These are phyloP conservation scores for Tenebrosternarchus preto DNA, from an alignment of 2,113 vertebrate genomes.

Conservation along the genomic window DNA sequence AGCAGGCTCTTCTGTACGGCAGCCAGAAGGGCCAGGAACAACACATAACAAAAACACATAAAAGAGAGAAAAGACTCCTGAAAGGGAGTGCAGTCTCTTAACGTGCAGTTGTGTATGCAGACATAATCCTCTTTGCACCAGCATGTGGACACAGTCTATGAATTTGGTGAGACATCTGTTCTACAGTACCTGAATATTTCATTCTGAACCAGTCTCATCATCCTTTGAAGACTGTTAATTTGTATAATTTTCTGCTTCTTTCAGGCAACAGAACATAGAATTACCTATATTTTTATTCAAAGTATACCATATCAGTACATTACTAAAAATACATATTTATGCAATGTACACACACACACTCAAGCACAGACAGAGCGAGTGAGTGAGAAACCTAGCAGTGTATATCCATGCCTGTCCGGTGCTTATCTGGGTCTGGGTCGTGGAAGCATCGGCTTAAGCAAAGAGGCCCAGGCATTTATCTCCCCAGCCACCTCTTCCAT, in stretches of 20 bases:
- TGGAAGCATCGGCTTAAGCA: too few species aligned
- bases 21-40: neutral
- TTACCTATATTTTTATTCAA: too few species aligned
- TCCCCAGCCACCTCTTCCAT: too few species aligned
- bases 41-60: neutral
- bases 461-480: too few species aligned
- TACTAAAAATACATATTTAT: too few species aligned
- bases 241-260: neutral
- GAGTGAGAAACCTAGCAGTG: too few species aligned
- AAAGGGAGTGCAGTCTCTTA: neutral
- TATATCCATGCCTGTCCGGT: too few species aligned
- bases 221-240: neutral
- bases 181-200: neutral
- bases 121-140: neutral
- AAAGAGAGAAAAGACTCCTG: neutral
- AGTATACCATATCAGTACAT: too few species aligned
- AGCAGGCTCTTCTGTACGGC: neutral
- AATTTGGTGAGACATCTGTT: neutral
- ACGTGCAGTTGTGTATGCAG: neutral
- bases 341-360: too few species aligned
- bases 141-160: neutral
- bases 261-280: neutral
- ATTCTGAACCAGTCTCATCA: neutral
- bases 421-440: too few species aligned
- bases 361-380: too few species aligned